Evolutionary conservation across 2,797 vertebrate species (phyloP), one percentile per base, ranked within the genome.

Genomic region (Tenualosa thibaudeaui): DNA sequence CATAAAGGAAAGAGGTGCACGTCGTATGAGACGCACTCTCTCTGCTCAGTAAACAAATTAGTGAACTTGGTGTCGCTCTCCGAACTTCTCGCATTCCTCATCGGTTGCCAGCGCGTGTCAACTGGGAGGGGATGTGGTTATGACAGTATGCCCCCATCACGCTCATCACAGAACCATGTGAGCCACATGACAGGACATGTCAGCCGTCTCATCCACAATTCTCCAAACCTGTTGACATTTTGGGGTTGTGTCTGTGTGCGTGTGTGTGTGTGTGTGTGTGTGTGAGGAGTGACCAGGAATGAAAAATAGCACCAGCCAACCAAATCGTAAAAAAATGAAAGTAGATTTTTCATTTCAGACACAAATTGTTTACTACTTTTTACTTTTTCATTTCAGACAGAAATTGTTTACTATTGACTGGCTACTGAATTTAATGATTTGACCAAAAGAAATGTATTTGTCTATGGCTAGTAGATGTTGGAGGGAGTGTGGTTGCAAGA

Each of bases 251-350:
- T 17, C 19, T 24, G 22, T 65, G 62, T 65, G 62, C 31, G 62
- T 65, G 62, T 65, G 62, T 65, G 62, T 65, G 62, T 65, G 62
- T 65, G 62, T 65, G 62, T 65, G 24, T 65, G 62, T 31, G 22
- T 65, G 24, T 31, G 3, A 15, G 51, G 51, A 12, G 7, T 46
- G 46, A 46, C 46, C 46, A 46, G 46, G 46, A 46, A 46, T 46
- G 3, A 46, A 46, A 46, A 46, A 46, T 46, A 46, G 46, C 46
- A 46, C 46, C 46, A 46, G 4, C 46, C 46, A 3, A 7, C 46
- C 1, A 46, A 46, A 46, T 46, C 43, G 43, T 46, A n/a, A 31
- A 31, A 31, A 31, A 31, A 31, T 31, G 31, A 31, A 31, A 31
- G 31, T 31, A 31, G 31, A 31, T 31, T n/a, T n/a, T n/a, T 4